Evolutionary conservation across 2,113 vertebrate genomes (phyloP).

Genomic region (Telmatochromis sp.): DNA sequence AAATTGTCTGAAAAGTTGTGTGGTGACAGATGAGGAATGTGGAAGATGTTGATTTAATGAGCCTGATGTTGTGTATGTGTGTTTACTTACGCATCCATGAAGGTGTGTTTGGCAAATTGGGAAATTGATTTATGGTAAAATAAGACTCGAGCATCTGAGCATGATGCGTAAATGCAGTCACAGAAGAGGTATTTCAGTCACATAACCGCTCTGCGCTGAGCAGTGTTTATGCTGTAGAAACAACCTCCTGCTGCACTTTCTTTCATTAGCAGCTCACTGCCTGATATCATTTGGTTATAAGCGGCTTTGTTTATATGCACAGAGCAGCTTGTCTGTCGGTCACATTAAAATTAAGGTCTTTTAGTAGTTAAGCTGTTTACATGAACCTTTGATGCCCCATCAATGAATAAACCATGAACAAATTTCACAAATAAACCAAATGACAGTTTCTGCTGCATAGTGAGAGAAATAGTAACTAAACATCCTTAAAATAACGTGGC

Average conservation of each 20-base stretch:
- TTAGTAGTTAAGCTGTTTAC: neutral
- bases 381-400: neutral
- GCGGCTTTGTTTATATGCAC: neutral
- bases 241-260: neutral
- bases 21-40: neutral
- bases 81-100: neutral
- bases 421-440: conserved; percentile 3
- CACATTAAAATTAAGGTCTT: neutral
- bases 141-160: neutral
- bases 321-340: neutral
- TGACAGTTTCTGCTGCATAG: neutral
- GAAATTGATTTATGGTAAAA: neutral
- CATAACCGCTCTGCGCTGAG: neutral
- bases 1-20: neutral
- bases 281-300: neutral
- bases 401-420: conserved; percentile 12
- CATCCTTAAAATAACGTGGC: neutral
- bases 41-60: neutral
- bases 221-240: neutral
- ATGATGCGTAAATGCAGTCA: neutral
- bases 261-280: neutral
- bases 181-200: neutral
- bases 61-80: neutral
- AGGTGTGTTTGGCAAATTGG: neutral
- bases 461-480: neutral